phyloP scores from a whole-genome alignment of 2,797 vertebrate genomes.

The Falco cherrug region DNA sequence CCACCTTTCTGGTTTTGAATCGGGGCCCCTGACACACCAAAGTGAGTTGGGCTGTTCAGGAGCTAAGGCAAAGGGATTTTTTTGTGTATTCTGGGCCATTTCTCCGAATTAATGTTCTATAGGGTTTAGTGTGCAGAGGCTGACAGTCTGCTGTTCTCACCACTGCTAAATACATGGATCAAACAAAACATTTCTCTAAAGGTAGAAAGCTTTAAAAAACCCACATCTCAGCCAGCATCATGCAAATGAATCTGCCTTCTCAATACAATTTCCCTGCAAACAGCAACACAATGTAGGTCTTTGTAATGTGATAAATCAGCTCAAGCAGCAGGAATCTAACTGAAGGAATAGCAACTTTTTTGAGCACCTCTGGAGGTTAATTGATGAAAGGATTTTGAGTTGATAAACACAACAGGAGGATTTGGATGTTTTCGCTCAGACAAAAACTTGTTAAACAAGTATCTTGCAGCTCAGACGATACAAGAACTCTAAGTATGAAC shows the following conservation, averaged over 20 bases:
- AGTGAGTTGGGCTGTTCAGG: too few species aligned
- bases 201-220: not conserved
- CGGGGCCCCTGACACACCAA: accelerated
- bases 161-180: not conserved
- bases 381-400: conserved; percentile 48
- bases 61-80: not conserved
- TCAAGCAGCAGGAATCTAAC: conserved; percentile 48
- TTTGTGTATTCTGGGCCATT: not conserved
- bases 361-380: conserved; percentile 59
- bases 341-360: conserved; percentile 41
- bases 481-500: not conserved
- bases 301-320: conserved; percentile 59
- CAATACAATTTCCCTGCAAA: conserved; percentile 20
- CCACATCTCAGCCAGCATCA: conserved; percentile 14
- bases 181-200: conserved; percentile 30
- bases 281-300: not conserved
- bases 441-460: not conserved
- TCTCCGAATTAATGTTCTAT: not conserved
- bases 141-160: not conserved
- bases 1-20: not conserved
- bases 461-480: too few species aligned
- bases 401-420: conserved; percentile 54
- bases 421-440: conserved; percentile 18
- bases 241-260: conserved; percentile 44
- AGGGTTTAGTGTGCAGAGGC: not conserved